phyloP scores from a whole-genome alignment of 1,140 invertebrate genomes.

The Rhynchophorus ferrugineus region DNA sequence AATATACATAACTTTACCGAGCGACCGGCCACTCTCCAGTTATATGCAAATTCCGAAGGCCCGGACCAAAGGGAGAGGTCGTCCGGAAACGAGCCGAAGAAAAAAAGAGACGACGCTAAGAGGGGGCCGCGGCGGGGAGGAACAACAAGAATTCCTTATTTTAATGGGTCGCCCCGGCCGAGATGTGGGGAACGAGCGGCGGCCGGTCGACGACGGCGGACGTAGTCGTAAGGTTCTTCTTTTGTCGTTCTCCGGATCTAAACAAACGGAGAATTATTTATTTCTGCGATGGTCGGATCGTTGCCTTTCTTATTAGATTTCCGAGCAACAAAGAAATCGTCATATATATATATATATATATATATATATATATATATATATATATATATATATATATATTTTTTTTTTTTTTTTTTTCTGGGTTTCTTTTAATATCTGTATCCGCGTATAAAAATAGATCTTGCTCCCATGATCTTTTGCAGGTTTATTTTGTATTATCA shows the following conservation, averaged over 20 bases:
- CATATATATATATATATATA: no score
- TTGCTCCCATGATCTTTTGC: no score
- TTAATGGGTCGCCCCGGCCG: constrained; percentile 5
- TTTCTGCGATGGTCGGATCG: background rate
- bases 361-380: no score
- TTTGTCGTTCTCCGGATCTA: background rate
- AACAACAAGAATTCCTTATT: background rate
- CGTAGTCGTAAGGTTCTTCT: background rate
- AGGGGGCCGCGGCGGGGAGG: background rate
- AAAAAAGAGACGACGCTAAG: background rate
- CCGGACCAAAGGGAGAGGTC: background rate
- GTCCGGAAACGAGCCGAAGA: background rate
- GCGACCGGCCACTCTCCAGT: background rate
- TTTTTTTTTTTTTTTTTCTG: no score
- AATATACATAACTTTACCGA: background rate
- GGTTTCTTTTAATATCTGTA: no score
- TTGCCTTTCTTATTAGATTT: no score
- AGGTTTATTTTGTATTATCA: no score
- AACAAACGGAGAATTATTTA: background rate
- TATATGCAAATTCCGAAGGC: constrained; percentile 3
- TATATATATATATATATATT: no score
- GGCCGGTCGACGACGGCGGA: background rate
- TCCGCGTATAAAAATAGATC: no score
- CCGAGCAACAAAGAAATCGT: no score
- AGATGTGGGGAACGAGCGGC: background rate